Conservation (phyloP, 92 coral and sea anemone genomes). For the Umimayanthus kanabou region DNA sequence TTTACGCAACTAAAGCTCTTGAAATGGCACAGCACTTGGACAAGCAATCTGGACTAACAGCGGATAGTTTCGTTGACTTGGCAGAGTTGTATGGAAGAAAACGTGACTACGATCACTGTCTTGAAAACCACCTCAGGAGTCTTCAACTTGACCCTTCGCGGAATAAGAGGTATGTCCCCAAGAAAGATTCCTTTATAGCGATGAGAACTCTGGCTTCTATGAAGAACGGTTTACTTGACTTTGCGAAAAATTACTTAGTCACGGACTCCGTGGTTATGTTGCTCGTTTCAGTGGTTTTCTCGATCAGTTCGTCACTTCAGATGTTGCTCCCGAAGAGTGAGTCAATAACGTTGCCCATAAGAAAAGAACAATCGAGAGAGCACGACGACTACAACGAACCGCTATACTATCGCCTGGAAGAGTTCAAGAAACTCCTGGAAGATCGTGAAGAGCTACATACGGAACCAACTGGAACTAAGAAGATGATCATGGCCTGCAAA, state of each 20-base stretch:
- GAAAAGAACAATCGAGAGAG: slow-evolving; percentile 3
- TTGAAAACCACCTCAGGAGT: not conserved
- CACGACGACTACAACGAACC: slow-evolving; percentile 2
- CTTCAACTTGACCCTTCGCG: slow-evolving; percentile 13
- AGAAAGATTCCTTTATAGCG: not conserved
- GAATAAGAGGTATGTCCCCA: not conserved
- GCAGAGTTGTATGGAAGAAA: not conserved
- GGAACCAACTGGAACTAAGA: not conserved
- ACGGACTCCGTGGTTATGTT: not conserved
- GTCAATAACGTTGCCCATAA: not conserved
- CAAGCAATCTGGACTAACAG: not conserved
- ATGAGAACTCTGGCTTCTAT: not conserved
- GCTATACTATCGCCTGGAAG: not conserved
- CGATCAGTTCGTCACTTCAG: not conserved
- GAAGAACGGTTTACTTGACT: not conserved
- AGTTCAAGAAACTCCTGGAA: not conserved
- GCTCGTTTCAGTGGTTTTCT: not conserved
- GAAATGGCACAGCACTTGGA: slow-evolving; percentile 17
- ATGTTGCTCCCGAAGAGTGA: not conserved
- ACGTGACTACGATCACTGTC: slow-evolving; percentile 5
- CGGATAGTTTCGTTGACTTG: slow-evolving; percentile 9
- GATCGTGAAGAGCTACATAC: not conserved
- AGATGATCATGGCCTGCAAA: not conserved
- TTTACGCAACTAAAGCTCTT: not conserved
- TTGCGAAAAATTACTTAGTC: not conserved